A percentile compares a stretch with the other conserved stretches of the same genome.
Evolutionary conservation across 2,113 vertebrate species (phyloP).

Genomic region (Neotoma lepida): DNA sequence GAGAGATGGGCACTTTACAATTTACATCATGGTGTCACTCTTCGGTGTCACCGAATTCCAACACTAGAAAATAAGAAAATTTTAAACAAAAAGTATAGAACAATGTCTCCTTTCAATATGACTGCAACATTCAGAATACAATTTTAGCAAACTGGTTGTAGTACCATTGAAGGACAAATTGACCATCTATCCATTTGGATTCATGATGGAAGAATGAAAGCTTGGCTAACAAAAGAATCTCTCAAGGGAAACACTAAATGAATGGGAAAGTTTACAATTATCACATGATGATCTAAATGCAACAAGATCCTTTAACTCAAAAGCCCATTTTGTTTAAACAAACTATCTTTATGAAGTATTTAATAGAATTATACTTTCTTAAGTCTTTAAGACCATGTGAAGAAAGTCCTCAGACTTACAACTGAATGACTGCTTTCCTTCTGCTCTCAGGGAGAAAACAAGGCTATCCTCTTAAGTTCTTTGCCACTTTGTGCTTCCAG

Average conservation of each 20-base stretch:
- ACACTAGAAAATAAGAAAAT: background rate
- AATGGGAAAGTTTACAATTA: background rate
- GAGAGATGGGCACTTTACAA: background rate
- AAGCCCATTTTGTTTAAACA: background rate
- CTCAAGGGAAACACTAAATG: background rate
- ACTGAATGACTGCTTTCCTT: slow-evolving; percentile 3
- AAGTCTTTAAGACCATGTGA: background rate
- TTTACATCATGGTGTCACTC: background rate
- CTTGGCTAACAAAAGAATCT: background rate
- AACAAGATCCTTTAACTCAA: background rate
- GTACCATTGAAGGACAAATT: background rate
- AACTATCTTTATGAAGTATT: background rate
- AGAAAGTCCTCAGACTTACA: background rate
- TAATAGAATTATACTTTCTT: background rate
- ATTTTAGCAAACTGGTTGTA: background rate
- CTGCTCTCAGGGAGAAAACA: background rate
- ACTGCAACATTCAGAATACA: background rate
- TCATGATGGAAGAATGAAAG: background rate
- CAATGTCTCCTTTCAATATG: background rate
- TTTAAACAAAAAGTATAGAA: background rate
- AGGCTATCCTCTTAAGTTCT: background rate
- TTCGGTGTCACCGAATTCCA: background rate
- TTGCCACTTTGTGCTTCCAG: background rate
- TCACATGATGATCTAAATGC: background rate
- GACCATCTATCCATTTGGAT: background rate